Percentiles rank a stretch among this genome's conserved stretches.
phyloP scores from a whole-genome alignment of 35 echinoderm and acorn worm species.

The Nesometra sesokonis region DNA sequence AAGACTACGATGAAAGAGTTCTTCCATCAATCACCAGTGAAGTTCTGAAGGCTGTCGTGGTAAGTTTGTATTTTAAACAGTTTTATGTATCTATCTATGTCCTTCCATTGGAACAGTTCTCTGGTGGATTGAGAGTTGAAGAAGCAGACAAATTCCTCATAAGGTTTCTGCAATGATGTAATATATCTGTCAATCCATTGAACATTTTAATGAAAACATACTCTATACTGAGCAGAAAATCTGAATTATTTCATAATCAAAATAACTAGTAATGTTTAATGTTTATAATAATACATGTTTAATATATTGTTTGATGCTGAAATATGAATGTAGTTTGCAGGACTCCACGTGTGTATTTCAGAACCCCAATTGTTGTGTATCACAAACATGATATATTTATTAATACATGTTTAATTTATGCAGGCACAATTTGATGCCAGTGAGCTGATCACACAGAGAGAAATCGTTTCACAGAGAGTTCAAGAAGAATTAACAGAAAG shows the following conservation, averaged over 20 bases:
- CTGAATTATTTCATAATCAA: not conserved
- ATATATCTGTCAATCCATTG: conserved; percentile 12
- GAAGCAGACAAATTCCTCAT: too few species aligned
- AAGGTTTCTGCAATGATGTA: conserved; percentile 4
- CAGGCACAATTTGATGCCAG: conserved; percentile 98
- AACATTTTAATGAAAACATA: not conserved
- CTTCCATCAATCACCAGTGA: conserved; percentile 95
- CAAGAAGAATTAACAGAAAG: conserved; percentile 87
- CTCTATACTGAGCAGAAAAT: not conserved
- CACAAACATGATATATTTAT: not conserved
- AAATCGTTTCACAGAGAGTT: conserved; percentile 79
- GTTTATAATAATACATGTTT: too few species aligned
- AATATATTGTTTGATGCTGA: too few species aligned
- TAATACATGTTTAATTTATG: not conserved
- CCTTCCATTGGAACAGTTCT: too few species aligned
- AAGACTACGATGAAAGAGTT: conserved; percentile 97
- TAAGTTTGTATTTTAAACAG: too few species aligned
- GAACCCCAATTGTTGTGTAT: too few species aligned
- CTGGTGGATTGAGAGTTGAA: too few species aligned
- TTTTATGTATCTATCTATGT: too few species aligned
- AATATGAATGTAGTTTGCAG: too few species aligned
- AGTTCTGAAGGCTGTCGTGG: conserved; percentile 96
- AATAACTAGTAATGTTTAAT: too few species aligned
- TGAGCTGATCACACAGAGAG: conserved; percentile 99
- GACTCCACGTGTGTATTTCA: too few species aligned